These are phyloP conservation scores for Drosophila formosana DNA, from an alignment of 2,888 invertebrate genomes.

Conservation along the genomic window DNA sequence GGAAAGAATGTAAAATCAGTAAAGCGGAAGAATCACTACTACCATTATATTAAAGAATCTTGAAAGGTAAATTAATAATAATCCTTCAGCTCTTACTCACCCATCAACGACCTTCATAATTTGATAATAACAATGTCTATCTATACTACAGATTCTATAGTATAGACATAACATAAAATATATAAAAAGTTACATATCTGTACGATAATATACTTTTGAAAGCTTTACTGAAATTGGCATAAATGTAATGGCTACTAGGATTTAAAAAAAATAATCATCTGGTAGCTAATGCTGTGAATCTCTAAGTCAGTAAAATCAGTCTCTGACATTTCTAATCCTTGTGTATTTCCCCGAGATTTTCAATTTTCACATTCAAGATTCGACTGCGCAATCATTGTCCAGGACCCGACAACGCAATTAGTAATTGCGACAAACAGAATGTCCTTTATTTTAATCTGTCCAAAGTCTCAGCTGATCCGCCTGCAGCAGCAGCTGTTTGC, in stretches of 20 bases:
- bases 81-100: too few species aligned
- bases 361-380: not conserved
- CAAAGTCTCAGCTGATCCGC: slow-evolving; percentile 51
- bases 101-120: too few species aligned
- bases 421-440: slow-evolving; percentile 33
- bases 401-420: not conserved
- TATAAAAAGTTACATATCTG: too few species aligned
- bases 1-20: not conserved
- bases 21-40: too few species aligned
- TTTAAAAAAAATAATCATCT: not conserved
- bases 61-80: not conserved
- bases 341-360: not conserved
- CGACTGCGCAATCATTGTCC: slow-evolving; percentile 14
- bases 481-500: slow-evolving; percentile 34
- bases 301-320: too few species aligned
- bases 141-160: too few species aligned
- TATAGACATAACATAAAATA: too few species aligned
- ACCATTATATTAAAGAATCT: not conserved
- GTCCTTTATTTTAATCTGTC: slow-evolving; percentile 33
- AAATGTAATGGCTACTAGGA: not conserved
- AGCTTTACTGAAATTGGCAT: not conserved
- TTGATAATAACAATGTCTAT: too few species aligned
- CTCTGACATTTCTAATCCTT: not conserved
- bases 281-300: not conserved
- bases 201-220: not conserved